Evolutionary conservation across 2,888 invertebrate genomes (phyloP), one percentile per base, ranked within the genome.

Genomic region (Ligdia adustata): DNA sequence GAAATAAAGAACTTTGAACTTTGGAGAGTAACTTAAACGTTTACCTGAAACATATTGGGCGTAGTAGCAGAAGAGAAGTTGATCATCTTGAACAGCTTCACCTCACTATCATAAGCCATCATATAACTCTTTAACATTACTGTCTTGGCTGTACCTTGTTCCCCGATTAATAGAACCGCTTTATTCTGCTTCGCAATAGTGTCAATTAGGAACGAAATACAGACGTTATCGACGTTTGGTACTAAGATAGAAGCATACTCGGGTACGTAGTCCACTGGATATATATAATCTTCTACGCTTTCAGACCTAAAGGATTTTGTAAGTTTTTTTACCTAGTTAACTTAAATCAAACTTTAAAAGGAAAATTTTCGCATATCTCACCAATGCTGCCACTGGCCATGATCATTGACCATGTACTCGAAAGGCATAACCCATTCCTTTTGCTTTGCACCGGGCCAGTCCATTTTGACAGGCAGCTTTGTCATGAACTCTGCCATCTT

Each of bases 31-130:
- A 12, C 14, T 14, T 9, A 47, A 18, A 33, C 56, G 57, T 3
- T 65, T 79, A 95, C 95, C 91, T 96, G 96, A 61, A 95, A 96
- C 95, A 97, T 95, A 73, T 96, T 95, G 0, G 97, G 97, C 0
- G 96, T 96, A 0, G 97, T 96, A 2, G 97, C 97, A 16, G 96
- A 97, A 4, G 97, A 97, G 82, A 97, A 97, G 75, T 96, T 97
- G 53, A 97, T 94, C 56, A 94, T 93, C 79, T 97, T 97, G 58
- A 91, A 94, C 20, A 97, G 72, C 74, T 96, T 95, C 24, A 90
- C 91, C 66, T 97, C 96, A 2, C 94, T 94, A 77, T 97, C 94
- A 68, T 95, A 95, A 14, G 91, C 90, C 2, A 91, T 79, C 92
- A 96, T 93, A 65, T 93, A 97, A 50, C 95, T 93, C 76, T 96